Evolutionary conservation across 2,888 invertebrate species (phyloP), one percentile per base, ranked within the genome.

Genomic region (Hirudinaria manillensis): DNA sequence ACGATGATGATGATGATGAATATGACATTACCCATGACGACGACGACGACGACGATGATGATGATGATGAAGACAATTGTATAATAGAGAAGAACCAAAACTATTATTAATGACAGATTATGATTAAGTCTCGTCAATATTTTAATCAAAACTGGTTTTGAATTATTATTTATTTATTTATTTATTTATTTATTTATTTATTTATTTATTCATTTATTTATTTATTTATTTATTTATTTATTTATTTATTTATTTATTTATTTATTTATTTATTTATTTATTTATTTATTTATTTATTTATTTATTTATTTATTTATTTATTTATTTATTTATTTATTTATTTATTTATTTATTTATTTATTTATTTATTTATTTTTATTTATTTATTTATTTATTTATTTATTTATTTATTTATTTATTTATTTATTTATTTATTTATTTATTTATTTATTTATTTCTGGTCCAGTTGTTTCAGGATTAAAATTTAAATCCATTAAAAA

Each of bases 1-100:
- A 73, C 32, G 73, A 72, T 7, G 72, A 72, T n/a, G 34, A 72
- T 7, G 53, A 72, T 55, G 10, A 55, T 16, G 67, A 67, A 3
- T 16, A 68, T 32, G 55, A 56, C 6, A 38, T 67, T 24, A 36
- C 24, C 27, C 34, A 67, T 29, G 45, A 74, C 6, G 72, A 72
- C 36, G 34, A 72, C 10, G 53, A 72, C 29, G 10, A 55, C 32
- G 67, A 67, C 27, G 27, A 68, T 32, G 55, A 56, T 29, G 55
- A 53, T 29, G 53, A n/a, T 19, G 71, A 51, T 19, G 72, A 51
- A 24, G 72, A 72, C 4, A 34, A 56, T 29, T n/a, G n/a, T n/a
- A n/a, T n/a, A n/a, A n/a, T n/a, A n/a, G n/a, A n/a, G n/a, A n/a
- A n/a, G n/a, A n/a, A n/a, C n/a, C n/a, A n/a, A n/a, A n/a, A n/a